Evolutionary conservation across 2,797 vertebrate genomes (phyloP), one percentile per base, ranked within the genome.

Genomic region (Myotis daubentonii): DNA sequence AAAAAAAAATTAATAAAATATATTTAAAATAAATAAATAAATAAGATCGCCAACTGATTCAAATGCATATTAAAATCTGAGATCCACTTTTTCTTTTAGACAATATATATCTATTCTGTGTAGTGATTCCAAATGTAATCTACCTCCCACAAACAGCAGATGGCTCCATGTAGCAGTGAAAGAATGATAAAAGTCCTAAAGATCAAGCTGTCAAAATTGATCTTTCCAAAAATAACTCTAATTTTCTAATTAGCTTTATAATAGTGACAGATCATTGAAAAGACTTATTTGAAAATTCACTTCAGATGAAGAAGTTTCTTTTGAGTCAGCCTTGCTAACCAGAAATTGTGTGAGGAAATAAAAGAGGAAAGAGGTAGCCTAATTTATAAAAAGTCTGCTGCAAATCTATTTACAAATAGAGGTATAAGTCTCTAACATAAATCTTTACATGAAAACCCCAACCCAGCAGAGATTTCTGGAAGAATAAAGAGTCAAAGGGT

Each of bases 81-180:
- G 57, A 41, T 12, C 25, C 9, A 47, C 9, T 36, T 90, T 96
- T 96, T 92, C 78, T 86, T 89, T 93, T 89, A 81, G 60, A 57
- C 70, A 75, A 88, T 8, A 1, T 41, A 22, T 38, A 83, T 75
- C 38, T 78, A 62, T 96, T 94, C 3, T 95, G 65, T 75, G 62
- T 92, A 33, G 66, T 96, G 94, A 76, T 87, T 97, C 96, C 92
- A 82, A 92, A 91, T 89, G 95, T 44, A 93, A 70, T 55, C 57
- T 96, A 92, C 94, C 96, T 76, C 81, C 95, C 65, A 96, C 84
- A 71, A 96, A 97, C 97, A 98, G 98, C 97, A 98, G 98, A 96
- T 97, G 98, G 98, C 98, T 97, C 94, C 95, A 93, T 3, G 75
- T 47, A 93, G 94, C 94, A 97, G 91, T 44, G 83, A 95, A 97